Conservation (phyloP, 1,140 invertebrate species). For the Whitmania pigra region DNA sequence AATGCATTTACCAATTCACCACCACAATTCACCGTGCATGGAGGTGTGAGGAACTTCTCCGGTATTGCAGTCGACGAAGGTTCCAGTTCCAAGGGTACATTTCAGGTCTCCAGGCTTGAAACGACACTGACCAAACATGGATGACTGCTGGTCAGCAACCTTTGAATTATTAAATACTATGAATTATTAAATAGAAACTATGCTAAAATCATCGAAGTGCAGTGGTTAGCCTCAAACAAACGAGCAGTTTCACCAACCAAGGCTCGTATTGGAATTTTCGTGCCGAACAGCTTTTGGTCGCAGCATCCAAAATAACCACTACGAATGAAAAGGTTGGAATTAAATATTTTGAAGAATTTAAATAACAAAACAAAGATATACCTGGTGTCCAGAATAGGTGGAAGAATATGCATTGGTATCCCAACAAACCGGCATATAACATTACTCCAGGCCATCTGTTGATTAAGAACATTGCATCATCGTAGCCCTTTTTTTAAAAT, state of each 20-base stretch:
- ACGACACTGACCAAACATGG: conserved; percentile 80
- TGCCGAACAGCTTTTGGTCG: conserved; percentile 56
- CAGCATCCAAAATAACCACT: conserved; percentile 57
- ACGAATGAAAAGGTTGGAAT: conserved; percentile 31
- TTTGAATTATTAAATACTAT: conserved; percentile 16
- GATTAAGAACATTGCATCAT: too few species aligned
- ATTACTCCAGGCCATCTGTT: conserved; percentile 57
- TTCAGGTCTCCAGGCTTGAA: conserved; percentile 70
- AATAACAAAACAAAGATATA: conserved; percentile 24
- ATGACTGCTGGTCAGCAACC: conserved; percentile 59
- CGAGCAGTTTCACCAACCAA: conserved; percentile 49
- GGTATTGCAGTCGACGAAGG: conserved; percentile 79
- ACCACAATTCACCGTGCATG: conserved; percentile 40
- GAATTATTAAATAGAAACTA: background rate
- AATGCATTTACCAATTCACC: background rate
- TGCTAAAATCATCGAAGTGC: background rate
- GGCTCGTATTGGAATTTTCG: conserved; percentile 60
- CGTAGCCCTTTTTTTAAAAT: too few species aligned
- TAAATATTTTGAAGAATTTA: background rate
- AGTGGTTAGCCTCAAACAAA: too few species aligned
- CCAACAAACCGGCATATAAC: conserved; percentile 57
- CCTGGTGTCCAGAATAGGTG: conserved; percentile 61
- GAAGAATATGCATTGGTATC: conserved; percentile 61
- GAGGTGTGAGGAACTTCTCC: conserved; percentile 62
- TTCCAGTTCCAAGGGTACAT: conserved; percentile 83